Evolutionary conservation across 2,113 vertebrate genomes (phyloP), one percentile per base, ranked within the genome.

Genomic region (Telmatochromis brachygnathus): DNA sequence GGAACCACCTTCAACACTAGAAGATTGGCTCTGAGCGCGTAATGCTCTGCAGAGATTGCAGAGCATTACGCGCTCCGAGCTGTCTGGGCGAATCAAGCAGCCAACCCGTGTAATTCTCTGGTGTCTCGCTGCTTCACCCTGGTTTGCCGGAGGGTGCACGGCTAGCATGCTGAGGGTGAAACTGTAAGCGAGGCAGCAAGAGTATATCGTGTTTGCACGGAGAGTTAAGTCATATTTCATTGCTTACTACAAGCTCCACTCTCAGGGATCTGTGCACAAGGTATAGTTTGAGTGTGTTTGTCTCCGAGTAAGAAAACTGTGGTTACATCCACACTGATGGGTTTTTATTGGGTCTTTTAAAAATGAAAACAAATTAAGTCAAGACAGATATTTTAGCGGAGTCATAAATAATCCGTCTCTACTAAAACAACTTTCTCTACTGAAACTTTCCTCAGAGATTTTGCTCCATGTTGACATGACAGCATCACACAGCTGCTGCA

Each of bases 201-300:
- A 49, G 75, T 62, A 51, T 79, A 60, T 45, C 11, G 14, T 83
- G 82, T 80, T 89, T 54, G 83, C 28, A 53, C 21, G 49, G 55
- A 68, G 80, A 9, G 15, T n/a, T 47, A 14, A 84, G 55, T 90
- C 88, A 82, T 53, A 82, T 85, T 28, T 91, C 62, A 85, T 91
- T 81, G 86, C 37, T 77, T 37, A 35, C 45, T n/a, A 81, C 75
- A 87, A 23, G 79, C 53, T 54, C 68, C 83, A 82, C 49, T 81
- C 54, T 65, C 23, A 35, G 54, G 53, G 39, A 84, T 17, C 75
- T 73, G 15, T 23, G 82, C 42, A 28, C 42, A 1, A 77, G 26
- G 42, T 75, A 12, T 12, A 30, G 21, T 49, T 28, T 26, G 7
- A 70, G 65, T 82, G 73, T 37, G 82, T 82, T 37, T 19, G 17